Evolutionary conservation across 2,113 vertebrate genomes (phyloP), one percentile per base, ranked within the genome.

Genomic region (Connochaetes taurinus): DNA sequence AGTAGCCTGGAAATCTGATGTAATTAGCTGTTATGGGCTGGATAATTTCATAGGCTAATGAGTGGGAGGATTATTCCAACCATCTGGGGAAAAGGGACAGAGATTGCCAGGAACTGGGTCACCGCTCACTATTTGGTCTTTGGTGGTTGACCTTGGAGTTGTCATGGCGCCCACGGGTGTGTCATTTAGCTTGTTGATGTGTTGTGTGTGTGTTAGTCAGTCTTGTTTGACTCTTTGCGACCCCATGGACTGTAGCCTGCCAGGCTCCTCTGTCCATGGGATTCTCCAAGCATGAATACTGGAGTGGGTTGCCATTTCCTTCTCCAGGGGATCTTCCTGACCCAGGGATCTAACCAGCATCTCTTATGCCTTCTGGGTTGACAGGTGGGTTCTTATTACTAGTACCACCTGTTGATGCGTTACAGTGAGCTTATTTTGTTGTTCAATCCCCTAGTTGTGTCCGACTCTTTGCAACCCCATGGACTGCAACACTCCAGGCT

Each of bases 121-220:
- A 76, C 23, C 1, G 0, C 40, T 40, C 23, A 43, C 40, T 43
- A 14, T 76, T 43, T 76, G 71, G 71, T 76, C 71, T 43, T 76
- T 76, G 40, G 6, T 76, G 71, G 31, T 76, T 43, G 40, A 9
- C 23, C 12, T 15, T 1, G 23, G 40, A 43, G 25, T 25, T 76
- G 40, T 43, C 71, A 7, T 43, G 71, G 21, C 0, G 0, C 40
- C 40, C 12, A 27, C 0, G 40, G 23, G 36, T 43, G n/a, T 71
- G 40, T 43, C 23, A 3, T 43, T 27, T 76, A 14, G 71, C 40
- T 27, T 76, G 71, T 27, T 76, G 71, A 43, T 43, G 6, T 76
- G 71, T 74, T 40, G 17, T 25, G 5, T 40, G n/a, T 74, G 67
- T 74, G 67, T 74, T 74, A 40, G 67, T 74, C n/a, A 40, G 67